Base-by-base conservation (phyloP, 1,140 invertebrate genomes). In the Habropoda laboriosa region DNA sequence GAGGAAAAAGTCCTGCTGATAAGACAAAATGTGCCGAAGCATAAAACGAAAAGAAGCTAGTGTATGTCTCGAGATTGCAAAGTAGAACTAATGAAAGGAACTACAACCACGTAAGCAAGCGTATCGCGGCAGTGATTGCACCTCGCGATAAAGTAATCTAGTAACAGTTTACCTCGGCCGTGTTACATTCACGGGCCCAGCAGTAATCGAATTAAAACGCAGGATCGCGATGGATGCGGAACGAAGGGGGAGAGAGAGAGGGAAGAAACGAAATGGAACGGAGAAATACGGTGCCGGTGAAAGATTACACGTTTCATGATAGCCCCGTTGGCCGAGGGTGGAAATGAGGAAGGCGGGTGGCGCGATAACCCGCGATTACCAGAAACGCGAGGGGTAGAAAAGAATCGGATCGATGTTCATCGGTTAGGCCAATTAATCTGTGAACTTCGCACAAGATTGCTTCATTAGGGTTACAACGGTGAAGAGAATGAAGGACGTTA, bases 291-390 rank as follows among this genome's bases (percentile, higher is more conserved):
- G 24, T 24, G n/a, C 16, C 47, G 45, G 24, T 73, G 66, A 53
- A 68, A 81, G 79, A 85, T 81, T 85, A 74, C 67, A 53, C 38
- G 51, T 55, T 35, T 60, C 40, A 51, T 8, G 80, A 77, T 53
- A 66, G 40, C 55, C 8, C 4, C n/a, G n/a, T n/a, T n/a, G n/a
- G 32, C 24, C 40, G 42, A 49, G 79, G 67, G 38, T 77, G 55
- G 79, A 68, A 85, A 80, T 42, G 49, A 32, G 55, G 63, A 53
- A 32, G 78, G 30, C 16, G 40, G 55, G 40, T 58, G 27, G 49
- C 80, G 61, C 74, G 77, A 85, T 84, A 83, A 84, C 38, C 78
- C 49, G 51, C 79, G 82, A 78, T 85, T 85, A 81, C 66, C 82
- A 71, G 58, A 63, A 49, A 84, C 51, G 47, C 38, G 53, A 66